phyloP scores from a whole-genome alignment of 2,113 vertebrate species.

The Zapornia atra region DNA sequence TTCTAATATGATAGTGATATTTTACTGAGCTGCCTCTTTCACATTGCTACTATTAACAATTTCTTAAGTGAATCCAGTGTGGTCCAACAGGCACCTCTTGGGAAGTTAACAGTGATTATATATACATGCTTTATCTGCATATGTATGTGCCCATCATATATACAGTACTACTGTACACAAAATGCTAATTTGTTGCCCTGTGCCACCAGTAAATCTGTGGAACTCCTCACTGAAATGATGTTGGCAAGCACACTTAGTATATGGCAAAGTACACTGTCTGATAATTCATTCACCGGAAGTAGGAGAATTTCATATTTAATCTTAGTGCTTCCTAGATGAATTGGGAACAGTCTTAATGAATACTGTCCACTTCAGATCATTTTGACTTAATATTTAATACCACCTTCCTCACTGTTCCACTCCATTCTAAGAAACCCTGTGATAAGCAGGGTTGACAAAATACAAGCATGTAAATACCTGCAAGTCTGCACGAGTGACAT shows the following conservation, averaged over 20 bases:
- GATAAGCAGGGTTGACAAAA: neutral
- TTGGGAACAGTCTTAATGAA: neutral
- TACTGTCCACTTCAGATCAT: neutral
- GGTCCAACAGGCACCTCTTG: neutral
- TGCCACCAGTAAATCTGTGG: neutral
- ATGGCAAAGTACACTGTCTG: neutral
- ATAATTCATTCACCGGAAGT: neutral
- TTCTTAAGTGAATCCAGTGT: conserved; percentile 4
- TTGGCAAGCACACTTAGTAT: neutral
- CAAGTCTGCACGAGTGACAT: neutral
- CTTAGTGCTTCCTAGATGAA: neutral
- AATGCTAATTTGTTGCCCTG: neutral
- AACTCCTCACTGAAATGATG: neutral
- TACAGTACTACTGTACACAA: neutral
- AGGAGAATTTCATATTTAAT: neutral
- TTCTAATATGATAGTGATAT: neutral
- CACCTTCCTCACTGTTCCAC: neutral
- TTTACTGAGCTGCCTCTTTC: conserved; percentile 2
- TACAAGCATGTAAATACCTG: neutral
- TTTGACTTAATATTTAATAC: neutral
- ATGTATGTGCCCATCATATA: neutral
- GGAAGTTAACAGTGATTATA: neutral
- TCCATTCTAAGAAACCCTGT: neutral
- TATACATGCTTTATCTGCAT: neutral
- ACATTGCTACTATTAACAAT: conserved; percentile 1